phyloP scores from a whole-genome alignment of 92 coral and sea anemone species.

The Palythoa grandis region DNA sequence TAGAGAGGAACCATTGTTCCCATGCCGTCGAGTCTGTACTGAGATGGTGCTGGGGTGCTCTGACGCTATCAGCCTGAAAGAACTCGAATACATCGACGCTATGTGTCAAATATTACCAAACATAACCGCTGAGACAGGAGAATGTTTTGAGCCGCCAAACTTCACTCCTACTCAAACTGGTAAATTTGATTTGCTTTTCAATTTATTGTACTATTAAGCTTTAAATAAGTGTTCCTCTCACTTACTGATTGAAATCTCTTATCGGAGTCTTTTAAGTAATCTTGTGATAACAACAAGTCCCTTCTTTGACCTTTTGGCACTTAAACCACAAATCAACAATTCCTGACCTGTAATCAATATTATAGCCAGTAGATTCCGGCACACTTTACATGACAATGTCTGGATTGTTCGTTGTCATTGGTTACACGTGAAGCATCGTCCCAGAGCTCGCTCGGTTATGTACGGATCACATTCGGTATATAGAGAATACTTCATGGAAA shows the following conservation, averaged over 20 bases:
- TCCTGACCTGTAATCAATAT: not conserved
- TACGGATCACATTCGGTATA: too few species aligned
- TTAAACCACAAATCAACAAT: not conserved
- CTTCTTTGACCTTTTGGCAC: not conserved
- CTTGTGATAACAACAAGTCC: not conserved
- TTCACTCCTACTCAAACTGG: slow-evolving; percentile 4
- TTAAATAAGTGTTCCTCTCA: not conserved
- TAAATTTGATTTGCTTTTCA: not conserved
- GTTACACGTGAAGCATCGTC: too few species aligned
- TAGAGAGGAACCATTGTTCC: slow-evolving; percentile 11
- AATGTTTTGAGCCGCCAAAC: slow-evolving; percentile 17
- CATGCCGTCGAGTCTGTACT: slow-evolving; percentile 30
- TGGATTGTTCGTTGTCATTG: too few species aligned
- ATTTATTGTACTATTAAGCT: not conserved
- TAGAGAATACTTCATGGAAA: too few species aligned
- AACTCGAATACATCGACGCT: not conserved
- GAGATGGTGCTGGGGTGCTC: slow-evolving; percentile 44
- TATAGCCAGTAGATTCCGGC: not conserved
- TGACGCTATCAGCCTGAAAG: not conserved
- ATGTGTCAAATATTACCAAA: slow-evolving; percentile 26
- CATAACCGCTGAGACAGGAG: slow-evolving; percentile 14
- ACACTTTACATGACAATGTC: too few species aligned
- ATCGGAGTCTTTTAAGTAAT: not conserved
- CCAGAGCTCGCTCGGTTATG: too few species aligned
- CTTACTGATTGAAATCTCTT: not conserved